Conservation (phyloP, 2,797 vertebrate species). For the Chloroceryle amazona region DNA sequence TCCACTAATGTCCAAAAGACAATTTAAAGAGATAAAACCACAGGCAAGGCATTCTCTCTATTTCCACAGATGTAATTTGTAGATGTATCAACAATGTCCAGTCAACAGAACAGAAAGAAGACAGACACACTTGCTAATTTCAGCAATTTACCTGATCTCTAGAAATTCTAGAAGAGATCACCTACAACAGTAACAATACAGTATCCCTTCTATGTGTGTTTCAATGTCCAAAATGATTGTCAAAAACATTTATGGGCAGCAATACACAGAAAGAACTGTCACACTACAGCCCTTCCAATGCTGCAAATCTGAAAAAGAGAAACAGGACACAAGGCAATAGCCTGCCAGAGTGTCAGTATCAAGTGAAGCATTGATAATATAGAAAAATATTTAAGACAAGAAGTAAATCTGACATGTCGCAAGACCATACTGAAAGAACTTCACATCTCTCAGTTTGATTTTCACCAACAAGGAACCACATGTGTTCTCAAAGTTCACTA, state of each 20-base stretch:
- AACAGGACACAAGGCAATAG: background rate
- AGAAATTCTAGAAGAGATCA: background rate
- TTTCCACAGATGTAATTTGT: background rate
- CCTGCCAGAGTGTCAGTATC: background rate
- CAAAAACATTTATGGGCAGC: background rate
- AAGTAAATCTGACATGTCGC: background rate
- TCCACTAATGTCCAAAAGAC: background rate
- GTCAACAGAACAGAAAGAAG: background rate
- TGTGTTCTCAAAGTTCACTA: fast-evolving
- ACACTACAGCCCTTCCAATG: background rate
- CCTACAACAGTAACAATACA: background rate
- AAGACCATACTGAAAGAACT: fast-evolving
- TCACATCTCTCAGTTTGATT: background rate
- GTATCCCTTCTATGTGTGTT: background rate
- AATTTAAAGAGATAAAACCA: background rate
- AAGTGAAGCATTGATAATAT: background rate
- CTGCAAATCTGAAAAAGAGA: background rate
- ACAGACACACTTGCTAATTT: background rate
- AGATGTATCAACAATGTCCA: background rate
- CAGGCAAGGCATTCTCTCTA: background rate
- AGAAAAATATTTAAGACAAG: background rate
- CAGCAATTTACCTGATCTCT: background rate
- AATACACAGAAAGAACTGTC: background rate
- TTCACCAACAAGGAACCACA: background rate
- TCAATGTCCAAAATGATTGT: background rate